Base-by-base conservation (phyloP, 1,140 invertebrate species). In the Bombus consobrinus region DNA sequence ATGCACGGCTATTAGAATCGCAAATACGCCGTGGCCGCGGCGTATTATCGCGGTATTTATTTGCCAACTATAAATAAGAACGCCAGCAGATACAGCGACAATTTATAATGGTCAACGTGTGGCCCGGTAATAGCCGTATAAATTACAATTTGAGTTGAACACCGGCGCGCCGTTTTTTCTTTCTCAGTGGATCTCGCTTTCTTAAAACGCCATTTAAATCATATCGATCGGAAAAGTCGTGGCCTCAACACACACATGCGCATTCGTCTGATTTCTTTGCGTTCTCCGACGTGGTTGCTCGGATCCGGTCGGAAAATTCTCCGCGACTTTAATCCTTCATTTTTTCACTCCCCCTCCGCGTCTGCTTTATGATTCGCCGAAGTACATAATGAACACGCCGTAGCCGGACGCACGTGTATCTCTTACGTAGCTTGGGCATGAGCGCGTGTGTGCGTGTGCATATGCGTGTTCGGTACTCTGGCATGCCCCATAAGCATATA, bases 401-500 rank as follows among this genome's bases (percentile, higher is more conserved):
- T 34, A 22, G 62, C 34, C 9, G 80, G 57, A 43, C 81, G 74
- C 81, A 62, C 71, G 71, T 82, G 81, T 77, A 69, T 83, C 43
- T 53, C 34, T 83, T 83, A 78, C 73, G 47, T 68, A 53, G 78
- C 39, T 82, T 34, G 75, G 64, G 43, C 73, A 68, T 77, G 57
- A 13, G 62, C 18, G 62, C 32, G 62, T 64, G 72, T 74, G 78
- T 77, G n/a, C 28, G 64, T 34, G 64, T 34, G 64, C 72, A 68
- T 82, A 69, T 78, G 57, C 76, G 79, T 83, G 84, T 88, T n/a
- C 59, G 53, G 68, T 43, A 74, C 81, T 37, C 59, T 71, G 73
- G 73, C 76, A 74, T 66, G 75, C 47, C 76, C 81, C 75, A 83
- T 82, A 82, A 78, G 86, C 86, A 87, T 87, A 87, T 87, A 87